phyloP scores from a whole-genome alignment of 1,140 invertebrate species.

The Agrilus planipennis region DNA sequence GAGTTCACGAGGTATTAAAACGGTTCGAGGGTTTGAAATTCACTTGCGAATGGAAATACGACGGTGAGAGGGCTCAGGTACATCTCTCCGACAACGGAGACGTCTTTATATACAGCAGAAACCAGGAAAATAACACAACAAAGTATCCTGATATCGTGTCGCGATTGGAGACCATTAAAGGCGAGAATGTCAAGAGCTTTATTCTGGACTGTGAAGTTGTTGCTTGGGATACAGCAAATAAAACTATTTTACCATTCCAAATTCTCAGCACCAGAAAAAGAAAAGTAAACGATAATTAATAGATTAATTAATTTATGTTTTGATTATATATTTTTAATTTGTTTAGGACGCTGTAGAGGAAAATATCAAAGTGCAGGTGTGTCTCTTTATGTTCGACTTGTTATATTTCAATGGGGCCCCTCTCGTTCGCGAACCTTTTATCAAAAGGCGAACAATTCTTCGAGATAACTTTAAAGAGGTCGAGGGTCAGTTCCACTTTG shows the following conservation, averaged over 20 bases:
- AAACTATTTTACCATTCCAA: constrained; percentile 95
- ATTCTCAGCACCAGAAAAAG: constrained; percentile 89
- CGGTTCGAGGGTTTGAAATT: constrained; percentile 88
- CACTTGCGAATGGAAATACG: constrained; percentile 99
- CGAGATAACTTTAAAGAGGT: constrained; percentile 62
- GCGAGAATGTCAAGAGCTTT: constrained; percentile 60
- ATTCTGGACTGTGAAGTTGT: constrained; percentile 96
- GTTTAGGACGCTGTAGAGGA: constrained; percentile 68
- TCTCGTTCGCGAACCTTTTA: constrained; percentile 70
- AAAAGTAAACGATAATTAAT: constrained; percentile 64
- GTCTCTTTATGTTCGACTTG: constrained; percentile 96
- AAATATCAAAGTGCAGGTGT: constrained; percentile 95
- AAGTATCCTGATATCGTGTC: constrained; percentile 96
- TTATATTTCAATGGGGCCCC: constrained; percentile 87
- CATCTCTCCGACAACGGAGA: constrained; percentile 57
- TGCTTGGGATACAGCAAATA: constrained; percentile 84
- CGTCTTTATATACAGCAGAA: constrained; percentile 84
- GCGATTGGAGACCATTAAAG: constrained; percentile 51
- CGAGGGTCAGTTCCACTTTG: constrained; percentile 81
- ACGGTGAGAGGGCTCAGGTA: constrained; percentile 96
- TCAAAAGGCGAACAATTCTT: constrained; percentile 63
- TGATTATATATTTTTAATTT: not conserved
- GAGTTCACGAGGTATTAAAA: constrained; percentile 78
- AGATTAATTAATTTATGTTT: not conserved
- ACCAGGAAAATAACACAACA: constrained; percentile 95